phyloP scores from a whole-genome alignment of 2,888 invertebrate species.

The Lasioglossum leucozonium region DNA sequence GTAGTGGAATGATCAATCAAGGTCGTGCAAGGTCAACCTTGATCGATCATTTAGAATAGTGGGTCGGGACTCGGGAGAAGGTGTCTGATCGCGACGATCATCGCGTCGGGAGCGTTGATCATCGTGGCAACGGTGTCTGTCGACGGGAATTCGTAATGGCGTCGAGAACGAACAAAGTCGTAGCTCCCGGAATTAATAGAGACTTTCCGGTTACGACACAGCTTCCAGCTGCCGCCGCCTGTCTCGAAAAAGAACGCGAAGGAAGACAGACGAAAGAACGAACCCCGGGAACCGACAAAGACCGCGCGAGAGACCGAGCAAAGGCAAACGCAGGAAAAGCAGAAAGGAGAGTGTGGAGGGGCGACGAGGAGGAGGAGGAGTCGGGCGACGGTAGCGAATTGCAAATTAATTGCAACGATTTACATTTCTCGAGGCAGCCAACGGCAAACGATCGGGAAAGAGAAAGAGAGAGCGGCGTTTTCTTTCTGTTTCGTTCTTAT shows the following conservation, averaged over 20 bases:
- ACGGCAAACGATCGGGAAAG: slow-evolving; percentile 39
- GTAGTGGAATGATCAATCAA: not conserved
- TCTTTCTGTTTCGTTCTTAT: slow-evolving; percentile 6
- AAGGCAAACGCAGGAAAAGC: slow-evolving; percentile 38
- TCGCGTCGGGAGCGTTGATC: not conserved
- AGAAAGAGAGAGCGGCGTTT: not conserved
- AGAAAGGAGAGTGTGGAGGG: not conserved
- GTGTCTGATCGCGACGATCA: not conserved
- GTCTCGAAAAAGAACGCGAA: slow-evolving; percentile 49
- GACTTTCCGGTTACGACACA: slow-evolving; percentile 49
- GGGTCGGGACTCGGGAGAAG: not conserved
- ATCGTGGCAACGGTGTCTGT: not conserved
- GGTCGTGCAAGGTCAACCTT: too few relatives aligned
- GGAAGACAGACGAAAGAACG: slow-evolving; percentile 38
- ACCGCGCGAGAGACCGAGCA: not conserved
- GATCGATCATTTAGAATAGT: not conserved
- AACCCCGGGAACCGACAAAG: slow-evolving; percentile 15
- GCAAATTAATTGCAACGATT: slow-evolving; percentile 81
- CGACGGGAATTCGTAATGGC: not conserved
- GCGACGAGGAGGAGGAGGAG: slow-evolving; percentile 32
- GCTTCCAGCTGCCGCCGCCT: slow-evolving; percentile 62
- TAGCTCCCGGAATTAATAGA: slow-evolving; percentile 50
- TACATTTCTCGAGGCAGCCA: slow-evolving; percentile 75
- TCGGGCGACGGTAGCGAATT: slow-evolving; percentile 76
- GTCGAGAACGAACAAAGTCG: slow-evolving; percentile 27